A percentile compares a stretch with the other conserved stretches of the same genome.
Evolutionary conservation across 2,888 invertebrate species (phyloP).

Genomic region (Megaustenia siamemsis): DNA sequence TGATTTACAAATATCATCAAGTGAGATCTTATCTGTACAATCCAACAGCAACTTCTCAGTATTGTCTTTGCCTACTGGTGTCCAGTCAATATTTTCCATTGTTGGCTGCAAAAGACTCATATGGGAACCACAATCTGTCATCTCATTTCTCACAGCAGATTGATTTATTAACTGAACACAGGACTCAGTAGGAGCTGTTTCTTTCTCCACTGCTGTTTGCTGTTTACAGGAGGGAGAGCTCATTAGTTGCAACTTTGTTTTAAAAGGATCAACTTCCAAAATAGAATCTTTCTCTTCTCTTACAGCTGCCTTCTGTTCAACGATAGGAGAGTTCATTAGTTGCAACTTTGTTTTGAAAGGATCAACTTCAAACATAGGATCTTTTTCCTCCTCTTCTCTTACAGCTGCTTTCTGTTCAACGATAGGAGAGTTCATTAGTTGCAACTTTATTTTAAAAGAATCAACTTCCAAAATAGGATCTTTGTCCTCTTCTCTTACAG

Average conservation of each 20-base stretch:
- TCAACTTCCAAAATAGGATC: neutral
- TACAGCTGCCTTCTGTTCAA: neutral
- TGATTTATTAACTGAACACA: neutral
- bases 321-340: neutral
- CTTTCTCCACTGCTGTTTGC: neutral
- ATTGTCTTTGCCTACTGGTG: no score
- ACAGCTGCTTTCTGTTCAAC: neutral
- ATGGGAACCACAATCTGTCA: neutral
- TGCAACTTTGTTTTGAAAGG: neutral
- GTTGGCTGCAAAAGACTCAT: conserved; percentile 37
- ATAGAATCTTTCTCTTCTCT: neutral
- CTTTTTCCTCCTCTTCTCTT: neutral
- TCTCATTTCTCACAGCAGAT: neutral
- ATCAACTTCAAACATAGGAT: neutral
- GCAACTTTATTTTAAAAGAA: conserved; percentile 30
- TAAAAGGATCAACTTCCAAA: conserved; percentile 38
- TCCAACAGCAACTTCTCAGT: no score
- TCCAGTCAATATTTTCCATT: no score
- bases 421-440: conserved; percentile 47
- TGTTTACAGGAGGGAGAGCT: neutral
- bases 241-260: neutral
- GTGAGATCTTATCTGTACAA: no score
- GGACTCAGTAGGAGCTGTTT: neutral
- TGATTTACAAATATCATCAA: no score
- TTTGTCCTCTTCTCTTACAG: neutral